Evolutionary conservation across 2,888 invertebrate species (phyloP).

Genomic region (Lasioglossum figueresi): DNA sequence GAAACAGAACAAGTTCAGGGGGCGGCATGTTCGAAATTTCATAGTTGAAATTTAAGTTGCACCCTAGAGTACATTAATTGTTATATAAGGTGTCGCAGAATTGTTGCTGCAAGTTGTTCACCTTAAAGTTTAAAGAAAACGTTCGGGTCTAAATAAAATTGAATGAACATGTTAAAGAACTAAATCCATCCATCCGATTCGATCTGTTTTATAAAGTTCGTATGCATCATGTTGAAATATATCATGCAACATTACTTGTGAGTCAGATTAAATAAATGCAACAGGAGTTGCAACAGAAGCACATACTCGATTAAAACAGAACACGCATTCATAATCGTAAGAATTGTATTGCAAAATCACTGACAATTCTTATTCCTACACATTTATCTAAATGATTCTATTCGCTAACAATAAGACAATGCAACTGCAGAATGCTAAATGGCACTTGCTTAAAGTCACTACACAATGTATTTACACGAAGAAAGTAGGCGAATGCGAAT

Average conservation of each 20-base stretch:
- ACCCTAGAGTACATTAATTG: neutral
- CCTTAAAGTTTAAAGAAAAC: neutral
- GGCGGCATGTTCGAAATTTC: too few relatives aligned
- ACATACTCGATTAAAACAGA: neutral
- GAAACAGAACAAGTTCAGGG: too few relatives aligned
- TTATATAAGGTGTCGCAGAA: neutral
- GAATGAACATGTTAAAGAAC: neutral
- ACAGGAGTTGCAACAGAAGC: slow-evolving; percentile 16
- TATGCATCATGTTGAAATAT: neutral
- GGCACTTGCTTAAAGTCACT: neutral
- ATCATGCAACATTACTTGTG: neutral
- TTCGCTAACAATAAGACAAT: slow-evolving; percentile 20
- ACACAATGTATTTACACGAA: neutral
- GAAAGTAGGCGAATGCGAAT: neutral
- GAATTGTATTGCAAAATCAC: slow-evolving; percentile 24
- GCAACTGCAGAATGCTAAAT: neutral
- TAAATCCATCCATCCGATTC: neutral
- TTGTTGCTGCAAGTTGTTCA: neutral
- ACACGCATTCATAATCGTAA: slow-evolving; percentile 1
- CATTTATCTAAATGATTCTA: neutral
- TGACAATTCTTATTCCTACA: slow-evolving; percentile 16
- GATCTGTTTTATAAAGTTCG: too few relatives aligned
- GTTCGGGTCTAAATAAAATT: neutral
- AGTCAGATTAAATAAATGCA: slow-evolving; percentile 11
- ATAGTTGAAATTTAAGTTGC: too few relatives aligned